Conservation (phyloP, 2,113 vertebrate species). For the Psammodynastes pulverulentus region DNA sequence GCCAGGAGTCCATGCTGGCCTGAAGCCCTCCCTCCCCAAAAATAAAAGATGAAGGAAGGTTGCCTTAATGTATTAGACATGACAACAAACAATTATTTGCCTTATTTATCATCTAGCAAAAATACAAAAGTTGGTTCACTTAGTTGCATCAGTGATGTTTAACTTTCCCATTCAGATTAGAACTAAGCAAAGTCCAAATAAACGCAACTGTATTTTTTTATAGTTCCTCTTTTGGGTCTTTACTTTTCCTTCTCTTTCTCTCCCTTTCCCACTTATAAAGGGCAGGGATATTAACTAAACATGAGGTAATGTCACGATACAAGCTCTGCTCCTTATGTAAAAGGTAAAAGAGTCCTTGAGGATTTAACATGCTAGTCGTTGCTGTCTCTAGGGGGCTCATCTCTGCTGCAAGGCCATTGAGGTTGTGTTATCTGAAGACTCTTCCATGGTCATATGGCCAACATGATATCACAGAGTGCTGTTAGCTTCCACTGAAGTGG, state of each 20-base stretch:
- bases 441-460: neutral
- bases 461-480: too few relatives aligned
- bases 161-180: too few relatives aligned
- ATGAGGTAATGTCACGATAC: neutral
- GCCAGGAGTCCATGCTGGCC: neutral
- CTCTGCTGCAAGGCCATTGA: too few relatives aligned
- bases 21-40: neutral
- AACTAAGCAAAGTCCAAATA: neutral
- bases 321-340: neutral
- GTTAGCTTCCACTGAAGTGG: too few relatives aligned
- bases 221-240: neutral
- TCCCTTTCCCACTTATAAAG: neutral
- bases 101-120: slow-evolving; percentile 13
- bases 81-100: neutral
- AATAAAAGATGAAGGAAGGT: neutral
- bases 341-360: too few relatives aligned
- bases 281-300: neutral
- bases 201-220: neutral
- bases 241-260: too few relatives aligned
- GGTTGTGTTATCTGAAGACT: neutral
- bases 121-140: neutral
- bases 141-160: neutral
- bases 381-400: too few relatives aligned
- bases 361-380: too few relatives aligned
- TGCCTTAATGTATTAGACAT: neutral